Conservation (phyloP, 2,113 vertebrate genomes). For the Athene noctua region DNA sequence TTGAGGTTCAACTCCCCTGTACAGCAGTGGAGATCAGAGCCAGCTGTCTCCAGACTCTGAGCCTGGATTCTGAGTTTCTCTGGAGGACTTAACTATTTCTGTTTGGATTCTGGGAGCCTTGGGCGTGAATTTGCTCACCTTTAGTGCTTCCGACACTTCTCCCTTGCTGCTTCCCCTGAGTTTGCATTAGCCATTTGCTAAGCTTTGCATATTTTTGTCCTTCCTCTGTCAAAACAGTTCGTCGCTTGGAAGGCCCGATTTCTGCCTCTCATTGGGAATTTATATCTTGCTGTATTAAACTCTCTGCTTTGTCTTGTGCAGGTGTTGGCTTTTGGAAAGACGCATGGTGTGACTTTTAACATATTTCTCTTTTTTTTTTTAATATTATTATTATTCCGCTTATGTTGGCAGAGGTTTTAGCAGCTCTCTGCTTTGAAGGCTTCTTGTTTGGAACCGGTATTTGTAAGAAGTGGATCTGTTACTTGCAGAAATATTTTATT, state of each 20-base stretch:
- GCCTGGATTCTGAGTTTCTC: conserved; percentile 32
- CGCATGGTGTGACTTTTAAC: conserved; percentile 86
- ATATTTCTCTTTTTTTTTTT: conserved; percentile 73
- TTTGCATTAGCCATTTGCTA: conserved; percentile 81
- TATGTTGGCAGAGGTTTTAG: conserved; percentile 77
- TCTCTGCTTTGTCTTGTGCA: conserved; percentile 87
- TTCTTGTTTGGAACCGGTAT: conserved; percentile 75
- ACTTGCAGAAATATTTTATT: conserved; percentile 79
- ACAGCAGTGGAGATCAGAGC: not conserved
- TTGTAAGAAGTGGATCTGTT: conserved; percentile 74
- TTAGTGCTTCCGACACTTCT: conserved; percentile 72
- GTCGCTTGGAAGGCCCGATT: conserved; percentile 86
- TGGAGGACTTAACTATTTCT: conserved; percentile 28
- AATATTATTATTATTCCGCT: conserved; percentile 61
- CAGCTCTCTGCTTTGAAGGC: conserved; percentile 80
- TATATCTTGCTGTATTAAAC: conserved; percentile 84
- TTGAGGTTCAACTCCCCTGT: not conserved
- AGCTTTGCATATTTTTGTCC: conserved; percentile 85
- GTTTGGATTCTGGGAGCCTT: conserved; percentile 61
- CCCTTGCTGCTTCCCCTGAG: conserved; percentile 77
- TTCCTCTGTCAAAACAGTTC: conserved; percentile 85
- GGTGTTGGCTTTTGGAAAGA: conserved; percentile 89
- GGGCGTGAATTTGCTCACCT: conserved; percentile 68
- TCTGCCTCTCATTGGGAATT: conserved; percentile 82
- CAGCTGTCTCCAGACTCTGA: not conserved